Base-by-base conservation (phyloP, 2,888 invertebrate genomes). In the Glaucopsyche alexis region DNA sequence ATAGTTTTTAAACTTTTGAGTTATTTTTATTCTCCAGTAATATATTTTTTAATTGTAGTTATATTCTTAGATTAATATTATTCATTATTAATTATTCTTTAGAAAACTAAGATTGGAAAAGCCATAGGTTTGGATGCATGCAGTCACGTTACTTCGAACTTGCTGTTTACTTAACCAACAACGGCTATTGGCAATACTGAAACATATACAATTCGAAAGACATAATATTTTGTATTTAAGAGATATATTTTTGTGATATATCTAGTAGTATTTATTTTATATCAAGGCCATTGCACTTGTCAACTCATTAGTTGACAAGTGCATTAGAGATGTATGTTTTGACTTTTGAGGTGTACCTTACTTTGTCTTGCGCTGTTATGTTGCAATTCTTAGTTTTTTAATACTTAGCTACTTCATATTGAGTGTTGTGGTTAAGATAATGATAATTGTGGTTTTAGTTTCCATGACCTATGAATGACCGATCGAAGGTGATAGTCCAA, bases 331-430 rank as follows among this genome's bases (percentile, higher is more conserved):
- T 50, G 14, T n/a, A 50, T 50, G n/a, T 1, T 29, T 29, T 50
- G 50, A n/a, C 14, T 50, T 50, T 50, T 7, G n/a, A 7, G 7
- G 14, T 50, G n/a, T 50, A 50, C 50, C n/a, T 50, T 50, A n/a
- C 50, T 50, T 50, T 50, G 50, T 50, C n/a, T 50, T 29, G 29
- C 2, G 4, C 29, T 50, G n/a, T n/a, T n/a, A 6, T 50, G 50
- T 50, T 50, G 50, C 50, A 50, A 50, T 50, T n/a, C 50, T 50
- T n/a, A n/a, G n/a, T 50, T 50, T 50, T n/a, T n/a, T 16, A 52
- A 52, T 52, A 8, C 52, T 16, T 2, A 52, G 52, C 52, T n/a
- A 52, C 52, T 52, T 16, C n/a, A 50, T 7, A 50, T 50, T 50
- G n/a, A 50, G 50, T 50, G 50, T n/a, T 52, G 16, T 52, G 52